phyloP scores from a whole-genome alignment of 2,797 vertebrate species.

The Premnoplex brunnescens region DNA sequence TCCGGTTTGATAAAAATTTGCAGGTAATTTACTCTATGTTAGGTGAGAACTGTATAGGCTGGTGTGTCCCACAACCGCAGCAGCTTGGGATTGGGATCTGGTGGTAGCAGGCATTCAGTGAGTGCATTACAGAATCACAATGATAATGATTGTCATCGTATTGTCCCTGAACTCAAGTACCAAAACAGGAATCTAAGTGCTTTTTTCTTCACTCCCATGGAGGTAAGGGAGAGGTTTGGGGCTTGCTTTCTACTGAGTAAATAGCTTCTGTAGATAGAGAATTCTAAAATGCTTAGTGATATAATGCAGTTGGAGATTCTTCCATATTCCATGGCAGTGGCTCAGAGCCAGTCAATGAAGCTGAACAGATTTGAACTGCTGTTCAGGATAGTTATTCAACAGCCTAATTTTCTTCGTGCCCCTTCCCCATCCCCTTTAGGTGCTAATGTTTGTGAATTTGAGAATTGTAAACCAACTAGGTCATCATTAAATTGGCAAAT shows the following conservation, averaged over 20 bases:
- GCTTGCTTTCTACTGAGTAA: not conserved
- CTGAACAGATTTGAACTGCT: not conserved
- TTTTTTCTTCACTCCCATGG: not conserved
- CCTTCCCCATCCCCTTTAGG: not conserved
- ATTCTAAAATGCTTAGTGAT: not conserved
- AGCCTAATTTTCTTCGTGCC: not conserved
- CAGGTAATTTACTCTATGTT: not conserved
- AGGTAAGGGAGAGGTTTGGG: not conserved
- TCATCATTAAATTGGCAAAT: not conserved
- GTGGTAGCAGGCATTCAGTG: not conserved
- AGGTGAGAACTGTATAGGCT: rapidly evolving
- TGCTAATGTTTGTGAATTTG: not conserved
- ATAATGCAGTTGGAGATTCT: not conserved
- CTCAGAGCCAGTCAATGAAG: not conserved
- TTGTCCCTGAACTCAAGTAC: not conserved
- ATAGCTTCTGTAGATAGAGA: not conserved
- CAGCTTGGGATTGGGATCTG: not conserved
- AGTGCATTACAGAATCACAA: not conserved
- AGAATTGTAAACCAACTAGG: not conserved
- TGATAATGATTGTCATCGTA: rapidly evolving
- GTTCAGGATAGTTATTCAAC: conserved; percentile 12
- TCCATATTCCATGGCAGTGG: not conserved
- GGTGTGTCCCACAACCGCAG: not conserved
- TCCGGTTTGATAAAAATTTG: not conserved
- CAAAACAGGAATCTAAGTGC: not conserved